Evolutionary conservation across 2,113 vertebrate genomes (phyloP).

Genomic region (Etheostoma spectabile): DNA sequence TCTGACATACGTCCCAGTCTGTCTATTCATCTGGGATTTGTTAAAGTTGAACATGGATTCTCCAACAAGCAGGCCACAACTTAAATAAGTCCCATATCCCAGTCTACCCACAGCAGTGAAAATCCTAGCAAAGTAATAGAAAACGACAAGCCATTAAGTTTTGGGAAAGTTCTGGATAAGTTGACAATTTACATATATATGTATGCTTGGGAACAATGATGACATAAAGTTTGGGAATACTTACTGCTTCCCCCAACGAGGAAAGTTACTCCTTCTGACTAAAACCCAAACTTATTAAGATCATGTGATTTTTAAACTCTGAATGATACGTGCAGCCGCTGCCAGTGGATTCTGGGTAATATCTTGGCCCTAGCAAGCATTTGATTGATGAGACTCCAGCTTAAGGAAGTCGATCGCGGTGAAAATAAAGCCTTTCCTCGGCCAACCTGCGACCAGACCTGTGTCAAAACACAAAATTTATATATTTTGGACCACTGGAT

Average conservation of each 20-base stretch:
- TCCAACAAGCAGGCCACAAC: background rate
- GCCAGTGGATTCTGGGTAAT: constrained; percentile 37
- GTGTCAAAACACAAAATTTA: constrained; percentile 8
- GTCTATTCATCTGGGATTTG: background rate
- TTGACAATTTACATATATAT: constrained; percentile 22
- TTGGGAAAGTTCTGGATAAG: constrained; percentile 25
- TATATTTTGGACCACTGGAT: constrained; percentile 6
- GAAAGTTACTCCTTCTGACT: background rate
- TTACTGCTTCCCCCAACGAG: background rate
- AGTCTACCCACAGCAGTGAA: background rate
- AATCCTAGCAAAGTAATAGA: background rate
- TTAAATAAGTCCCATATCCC: constrained; percentile 10
- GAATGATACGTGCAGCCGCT: background rate
- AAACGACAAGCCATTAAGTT: constrained; percentile 32
- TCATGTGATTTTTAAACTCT: constrained; percentile 36
- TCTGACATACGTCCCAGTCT: background rate
- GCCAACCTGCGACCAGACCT: constrained; percentile 29
- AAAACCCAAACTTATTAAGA: background rate
- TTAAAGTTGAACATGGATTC: background rate
- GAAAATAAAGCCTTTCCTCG: constrained; percentile 19
- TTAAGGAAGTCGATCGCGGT: background rate
- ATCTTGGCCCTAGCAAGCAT: constrained; percentile 48
- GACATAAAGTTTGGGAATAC: constrained; percentile 22
- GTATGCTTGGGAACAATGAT: constrained; percentile 17
- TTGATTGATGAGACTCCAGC: constrained; percentile 57